A percentile compares a stretch with the other conserved stretches of the same genome.
phyloP scores from a whole-genome alignment of 1,140 invertebrate genomes.

The Ylistrum balloti region DNA sequence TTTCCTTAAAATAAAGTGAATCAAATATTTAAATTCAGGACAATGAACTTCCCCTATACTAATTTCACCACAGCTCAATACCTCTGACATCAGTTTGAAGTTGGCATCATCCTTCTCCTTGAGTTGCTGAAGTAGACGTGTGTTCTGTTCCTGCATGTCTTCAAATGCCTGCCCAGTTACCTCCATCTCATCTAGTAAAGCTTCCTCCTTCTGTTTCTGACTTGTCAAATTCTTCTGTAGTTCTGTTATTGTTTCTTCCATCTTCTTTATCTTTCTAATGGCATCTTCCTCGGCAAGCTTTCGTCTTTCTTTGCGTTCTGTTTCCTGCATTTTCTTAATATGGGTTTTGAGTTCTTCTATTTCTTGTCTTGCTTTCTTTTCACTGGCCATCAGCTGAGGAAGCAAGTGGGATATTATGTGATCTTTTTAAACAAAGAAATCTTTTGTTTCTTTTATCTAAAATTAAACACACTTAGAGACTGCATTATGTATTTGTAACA shows the following conservation, averaged over 20 bases:
- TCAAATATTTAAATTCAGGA: no score
- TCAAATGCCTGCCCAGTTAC: slow-evolving; percentile 99
- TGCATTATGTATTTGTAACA: no score
- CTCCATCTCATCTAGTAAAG: slow-evolving; percentile 99
- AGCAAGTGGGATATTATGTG: neutral
- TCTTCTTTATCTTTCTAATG: slow-evolving; percentile 95
- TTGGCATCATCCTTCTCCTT: slow-evolving; percentile 99
- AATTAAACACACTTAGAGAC: no score
- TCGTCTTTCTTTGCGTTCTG: slow-evolving; percentile 93
- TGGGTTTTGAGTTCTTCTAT: slow-evolving; percentile 91
- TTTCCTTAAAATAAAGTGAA: no score
- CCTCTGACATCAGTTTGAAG: slow-evolving; percentile 99
- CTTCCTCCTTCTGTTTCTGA: slow-evolving; percentile 98
- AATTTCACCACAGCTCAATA: slow-evolving; percentile 63
- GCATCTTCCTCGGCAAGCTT: slow-evolving; percentile 98
- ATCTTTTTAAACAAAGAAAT: no score
- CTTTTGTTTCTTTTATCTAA: no score
- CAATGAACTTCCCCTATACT: no score
- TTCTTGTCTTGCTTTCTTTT: slow-evolving; percentile 93
- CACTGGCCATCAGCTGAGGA: slow-evolving; percentile 92
- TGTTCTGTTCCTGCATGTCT: slow-evolving; percentile 99
- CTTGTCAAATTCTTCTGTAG: slow-evolving; percentile 84
- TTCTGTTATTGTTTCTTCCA: slow-evolving; percentile 91
- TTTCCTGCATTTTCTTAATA: slow-evolving; percentile 87
- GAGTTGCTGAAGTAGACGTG: slow-evolving; percentile 96